Evolutionary conservation across 2,888 invertebrate species (phyloP), one percentile per base, ranked within the genome.

Genomic region (Copidosoma aretas): DNA sequence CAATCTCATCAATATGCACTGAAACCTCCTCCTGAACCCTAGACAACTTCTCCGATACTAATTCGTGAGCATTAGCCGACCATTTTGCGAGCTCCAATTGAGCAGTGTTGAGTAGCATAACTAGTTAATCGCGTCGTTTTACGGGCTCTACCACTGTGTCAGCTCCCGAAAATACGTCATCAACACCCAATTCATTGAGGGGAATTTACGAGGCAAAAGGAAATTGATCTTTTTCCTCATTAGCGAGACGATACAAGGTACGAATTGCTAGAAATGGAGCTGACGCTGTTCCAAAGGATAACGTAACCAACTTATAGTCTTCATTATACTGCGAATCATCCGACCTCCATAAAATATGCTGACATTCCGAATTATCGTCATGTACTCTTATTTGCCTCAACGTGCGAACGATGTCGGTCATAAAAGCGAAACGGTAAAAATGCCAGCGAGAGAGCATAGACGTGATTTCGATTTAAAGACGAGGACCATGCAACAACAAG

Each of bases 341-440:
- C 4, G 69, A 21, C 4, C 77, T 64, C 77, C 78, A 78, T 1
- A 77, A 46, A 15, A 76, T 77, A 22, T 75, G 24, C 17, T 78
- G 76, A 15, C 71, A 76, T 52, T 75, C 67, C 1, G 39, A 53
- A 51, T 80, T 72, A 0, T 68, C 62, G 10, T 72, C 69, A 53
- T 73, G 52, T 0, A 79, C 64, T 14, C 59, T 14, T 12, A 81
- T 73, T 65, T 56, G 56, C 4, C 56, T 24, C 25, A 56, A 56
- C 56, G 25, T 56, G 17, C 25, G 22, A 12, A 56, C 56, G 12
- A 56, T 25, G 17, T 56, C 77, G 77, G 0, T 75, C 68, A 57
- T 5, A 25, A 56, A 15, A 15, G 14, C 56, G 17, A 56, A 25
- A 17, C 32, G 32, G 8, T 8, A 5, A 8, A 32, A 32, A 32